Evolutionary conservation across 2,113 vertebrate species (phyloP).

Genomic region (Thunnus thynnus): DNA sequence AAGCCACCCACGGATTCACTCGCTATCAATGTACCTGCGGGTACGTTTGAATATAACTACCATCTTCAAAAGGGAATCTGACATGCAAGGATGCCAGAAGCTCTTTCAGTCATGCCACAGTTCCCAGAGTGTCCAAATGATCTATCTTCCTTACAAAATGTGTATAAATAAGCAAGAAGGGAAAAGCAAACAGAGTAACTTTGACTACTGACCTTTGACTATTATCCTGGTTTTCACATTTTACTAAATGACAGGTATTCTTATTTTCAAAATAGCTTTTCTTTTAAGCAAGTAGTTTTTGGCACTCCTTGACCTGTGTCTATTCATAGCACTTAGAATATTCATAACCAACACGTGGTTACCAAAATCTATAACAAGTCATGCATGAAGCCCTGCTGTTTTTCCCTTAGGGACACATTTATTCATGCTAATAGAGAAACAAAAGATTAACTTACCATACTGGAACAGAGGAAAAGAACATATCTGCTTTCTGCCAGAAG

Average conservation of each 20-base stretch:
- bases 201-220: too few species aligned
- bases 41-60: conserved; percentile 20
- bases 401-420: conserved; percentile 36
- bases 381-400: conserved; percentile 50
- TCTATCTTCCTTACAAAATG: conserved; percentile 9
- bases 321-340: conserved; percentile 42
- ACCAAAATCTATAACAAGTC: conserved; percentile 45
- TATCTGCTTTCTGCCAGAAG: conserved; percentile 46
- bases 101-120: conserved; percentile 34
- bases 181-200: neutral
- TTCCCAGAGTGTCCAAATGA: conserved; percentile 29
- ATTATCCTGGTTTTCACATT: conserved; percentile 10
- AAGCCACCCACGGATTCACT: conserved; percentile 60
- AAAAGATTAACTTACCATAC: conserved; percentile 71
- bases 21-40: conserved; percentile 49
- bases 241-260: neutral
- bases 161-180: neutral
- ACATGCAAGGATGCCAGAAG: conserved; percentile 21
- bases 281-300: conserved; percentile 23
- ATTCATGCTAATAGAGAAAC: conserved; percentile 53
- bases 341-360: conserved; percentile 40
- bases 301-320: conserved; percentile 25
- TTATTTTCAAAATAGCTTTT: neutral
- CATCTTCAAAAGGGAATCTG: conserved; percentile 27
- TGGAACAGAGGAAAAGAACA: conserved; percentile 45